Percentiles rank a stretch among this genome's conserved stretches.
Evolutionary conservation across 2,888 invertebrate genomes (phyloP).

Genomic region (Limnephilus lunatus): DNA sequence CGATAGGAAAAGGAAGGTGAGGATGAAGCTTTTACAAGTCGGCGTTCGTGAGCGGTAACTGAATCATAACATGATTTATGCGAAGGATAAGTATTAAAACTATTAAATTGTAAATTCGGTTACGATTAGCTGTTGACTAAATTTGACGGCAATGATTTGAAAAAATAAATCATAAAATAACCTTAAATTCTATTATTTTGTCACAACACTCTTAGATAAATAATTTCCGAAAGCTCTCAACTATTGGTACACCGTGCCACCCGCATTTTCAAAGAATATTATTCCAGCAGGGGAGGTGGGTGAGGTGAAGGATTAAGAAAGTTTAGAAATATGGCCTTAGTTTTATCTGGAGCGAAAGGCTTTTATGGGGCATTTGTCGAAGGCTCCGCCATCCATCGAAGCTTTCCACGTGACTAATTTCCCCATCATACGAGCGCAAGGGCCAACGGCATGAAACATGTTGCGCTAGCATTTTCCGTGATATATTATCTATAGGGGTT

Average conservation of each 20-base stretch:
- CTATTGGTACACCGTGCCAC: background rate
- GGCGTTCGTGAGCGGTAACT: no score
- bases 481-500: background rate
- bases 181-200: no score
- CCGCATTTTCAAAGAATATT: slow-evolving; percentile 42
- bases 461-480: background rate
- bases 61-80: no score
- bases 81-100: no score
- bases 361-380: slow-evolving; percentile 45
- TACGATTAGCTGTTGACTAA: no score
- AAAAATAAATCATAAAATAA: no score
- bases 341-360: slow-evolving; percentile 48
- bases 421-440: slow-evolving; percentile 24
- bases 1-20: no score
- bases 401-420: slow-evolving; percentile 39
- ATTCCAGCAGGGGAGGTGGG: slow-evolving; percentile 34
- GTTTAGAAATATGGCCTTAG: slow-evolving; percentile 56
- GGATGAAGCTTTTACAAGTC: no score
- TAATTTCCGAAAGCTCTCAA: background rate
- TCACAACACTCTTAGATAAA: background rate
- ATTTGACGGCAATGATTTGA: no score
- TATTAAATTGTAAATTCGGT: no score
- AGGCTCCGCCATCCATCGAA: slow-evolving; percentile 18
- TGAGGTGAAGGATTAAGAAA: slow-evolving; percentile 43
- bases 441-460: background rate